These are phyloP conservation scores for Phyllotreta striolata DNA, from an alignment of 2,888 invertebrate species.

Conservation along the genomic window DNA sequence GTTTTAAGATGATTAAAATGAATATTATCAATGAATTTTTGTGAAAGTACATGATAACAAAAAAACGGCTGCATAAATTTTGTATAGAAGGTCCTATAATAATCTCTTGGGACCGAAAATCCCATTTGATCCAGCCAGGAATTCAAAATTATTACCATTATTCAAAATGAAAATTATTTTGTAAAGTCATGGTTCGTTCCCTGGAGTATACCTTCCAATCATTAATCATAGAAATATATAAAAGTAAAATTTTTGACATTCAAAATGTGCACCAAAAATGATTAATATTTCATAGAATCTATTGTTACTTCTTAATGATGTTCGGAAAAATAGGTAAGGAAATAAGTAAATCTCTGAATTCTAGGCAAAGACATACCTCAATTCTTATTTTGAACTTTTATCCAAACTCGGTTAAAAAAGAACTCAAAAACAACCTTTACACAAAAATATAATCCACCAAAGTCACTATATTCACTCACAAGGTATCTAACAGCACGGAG, in stretches of 20 bases:
- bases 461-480: constrained; percentile 48
- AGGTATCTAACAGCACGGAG: constrained; percentile 51
- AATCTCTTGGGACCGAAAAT: constrained; percentile 40
- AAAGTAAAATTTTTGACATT: constrained; percentile 61
- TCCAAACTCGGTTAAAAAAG: constrained; percentile 39
- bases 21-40: constrained; percentile 11
- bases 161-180: constrained; percentile 54
- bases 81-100: constrained; percentile 55
- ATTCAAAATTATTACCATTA: constrained; percentile 51
- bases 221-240: constrained; percentile 61
- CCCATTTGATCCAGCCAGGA: constrained; percentile 41
- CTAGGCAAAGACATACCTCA: constrained; percentile 39
- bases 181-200: constrained; percentile 58
- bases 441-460: constrained; percentile 50
- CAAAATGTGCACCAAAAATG: constrained; percentile 60
- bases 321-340: constrained; percentile 43
- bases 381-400: constrained; percentile 34
- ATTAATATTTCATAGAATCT: constrained; percentile 65
- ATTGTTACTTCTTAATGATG: constrained; percentile 57
- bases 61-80: constrained; percentile 57
- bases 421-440: constrained; percentile 46
- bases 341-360: constrained; percentile 36
- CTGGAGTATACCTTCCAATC: constrained; percentile 57
- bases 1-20: background rate
- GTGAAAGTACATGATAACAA: constrained; percentile 23